These are phyloP conservation scores for Tolypeutes matacus DNA, from an alignment of 2,797 vertebrate genomes.

Conservation along the genomic window DNA sequence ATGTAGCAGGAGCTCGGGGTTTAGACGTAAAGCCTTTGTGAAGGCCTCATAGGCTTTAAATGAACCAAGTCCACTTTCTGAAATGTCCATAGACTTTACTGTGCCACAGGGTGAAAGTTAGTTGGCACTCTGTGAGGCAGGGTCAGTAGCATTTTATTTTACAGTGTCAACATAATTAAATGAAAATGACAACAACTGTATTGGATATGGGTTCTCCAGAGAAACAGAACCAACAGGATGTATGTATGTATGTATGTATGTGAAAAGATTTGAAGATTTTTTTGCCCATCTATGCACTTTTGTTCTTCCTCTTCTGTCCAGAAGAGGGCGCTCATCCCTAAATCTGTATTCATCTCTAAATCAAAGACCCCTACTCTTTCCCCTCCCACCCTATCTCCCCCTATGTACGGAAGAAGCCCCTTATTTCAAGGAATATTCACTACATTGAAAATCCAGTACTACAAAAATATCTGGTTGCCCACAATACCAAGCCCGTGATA, in stretches of 20 bases:
- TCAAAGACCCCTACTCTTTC: neutral
- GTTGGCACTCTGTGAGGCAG: neutral
- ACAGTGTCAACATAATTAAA: neutral
- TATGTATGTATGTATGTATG: no score
- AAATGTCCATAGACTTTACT: neutral
- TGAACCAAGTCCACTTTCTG: neutral
- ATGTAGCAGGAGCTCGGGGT: accelerated
- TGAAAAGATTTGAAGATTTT: conserved; percentile 43
- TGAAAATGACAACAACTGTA: neutral
- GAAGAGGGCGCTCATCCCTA: neutral
- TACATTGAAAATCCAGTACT: neutral
- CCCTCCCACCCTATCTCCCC: neutral
- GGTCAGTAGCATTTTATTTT: neutral
- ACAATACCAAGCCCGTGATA: neutral
- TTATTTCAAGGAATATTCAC: neutral
- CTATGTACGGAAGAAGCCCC: neutral
- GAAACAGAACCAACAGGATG: no score
- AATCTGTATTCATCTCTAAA: neutral
- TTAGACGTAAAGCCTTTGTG: neutral
- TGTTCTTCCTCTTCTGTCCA: conserved; percentile 4
- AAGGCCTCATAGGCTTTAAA: neutral
- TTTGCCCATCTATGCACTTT: neutral
- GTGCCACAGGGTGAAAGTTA: neutral
- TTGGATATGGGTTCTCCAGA: no score
- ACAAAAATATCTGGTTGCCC: neutral